Evolutionary conservation across 2,888 invertebrate species (phyloP).

Genomic region (Julus scandinavius): DNA sequence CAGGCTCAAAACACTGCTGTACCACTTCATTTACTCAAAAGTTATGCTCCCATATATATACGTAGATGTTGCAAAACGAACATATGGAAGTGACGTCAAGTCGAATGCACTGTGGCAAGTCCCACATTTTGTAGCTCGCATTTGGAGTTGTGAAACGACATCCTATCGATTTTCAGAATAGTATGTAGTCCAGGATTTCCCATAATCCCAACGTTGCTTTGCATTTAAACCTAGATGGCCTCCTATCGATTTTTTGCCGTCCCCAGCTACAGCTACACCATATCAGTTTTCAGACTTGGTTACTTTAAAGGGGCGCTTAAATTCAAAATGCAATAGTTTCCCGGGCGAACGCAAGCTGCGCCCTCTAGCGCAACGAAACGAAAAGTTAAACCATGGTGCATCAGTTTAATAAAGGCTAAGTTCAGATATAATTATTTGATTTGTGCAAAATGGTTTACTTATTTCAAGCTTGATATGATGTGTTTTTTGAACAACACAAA

Average conservation of each 20-base stretch:
- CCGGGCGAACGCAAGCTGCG: background rate
- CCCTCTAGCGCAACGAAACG: background rate
- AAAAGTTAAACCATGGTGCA: background rate
- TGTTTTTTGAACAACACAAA: too few species aligned
- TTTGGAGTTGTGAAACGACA: background rate
- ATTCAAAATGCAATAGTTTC: background rate
- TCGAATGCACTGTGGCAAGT: background rate
- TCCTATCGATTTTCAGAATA: conserved; percentile 22
- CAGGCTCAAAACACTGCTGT: background rate
- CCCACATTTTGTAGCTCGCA: background rate
- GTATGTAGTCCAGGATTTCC: conserved; percentile 23
- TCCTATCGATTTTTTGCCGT: conserved; percentile 10
- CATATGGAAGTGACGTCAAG: conserved; percentile 24
- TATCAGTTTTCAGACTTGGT: conserved; percentile 1
- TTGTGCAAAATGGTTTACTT: too few species aligned
- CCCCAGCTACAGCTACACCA: conserved; percentile 23
- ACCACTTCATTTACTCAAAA: background rate
- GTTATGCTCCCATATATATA: too few species aligned
- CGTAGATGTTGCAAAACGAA: background rate
- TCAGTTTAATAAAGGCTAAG: background rate
- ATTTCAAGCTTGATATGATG: too few species aligned
- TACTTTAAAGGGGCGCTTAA: conserved; percentile 31
- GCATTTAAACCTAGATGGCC: conserved; percentile 46
- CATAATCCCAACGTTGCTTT: conserved; percentile 43
- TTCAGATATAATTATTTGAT: too few species aligned